These are phyloP conservation scores for Eunapius fragilis DNA, from an alignment of 37 sponge, comb jelly and placozoan genomes.

Conservation along the genomic window DNA sequence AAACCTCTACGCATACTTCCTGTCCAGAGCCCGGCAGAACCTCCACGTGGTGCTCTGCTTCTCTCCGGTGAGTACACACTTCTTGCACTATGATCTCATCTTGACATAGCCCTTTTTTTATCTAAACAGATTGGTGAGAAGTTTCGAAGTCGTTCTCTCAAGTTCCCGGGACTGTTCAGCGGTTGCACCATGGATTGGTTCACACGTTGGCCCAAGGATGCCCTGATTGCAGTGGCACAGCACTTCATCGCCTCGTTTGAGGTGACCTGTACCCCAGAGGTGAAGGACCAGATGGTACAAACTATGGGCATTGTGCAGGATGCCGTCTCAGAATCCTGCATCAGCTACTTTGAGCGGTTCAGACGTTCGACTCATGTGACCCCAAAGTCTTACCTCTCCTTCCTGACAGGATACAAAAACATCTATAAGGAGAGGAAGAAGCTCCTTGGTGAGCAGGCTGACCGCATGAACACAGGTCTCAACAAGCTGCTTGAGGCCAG, in stretches of 20 bases:
- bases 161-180: constrained; percentile 98
- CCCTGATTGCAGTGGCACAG: constrained; percentile 96
- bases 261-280: constrained; percentile 80
- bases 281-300: constrained; percentile 88
- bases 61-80: constrained; percentile 82
- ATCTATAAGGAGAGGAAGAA: constrained; percentile 89
- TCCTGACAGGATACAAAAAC: constrained; percentile 90
- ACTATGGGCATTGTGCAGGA: constrained; percentile 98
- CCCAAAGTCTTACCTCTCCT: constrained; percentile 98
- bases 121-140: constrained; percentile 91
- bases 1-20: constrained; percentile 97
- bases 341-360: constrained; percentile 93
- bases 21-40: constrained; percentile 92
- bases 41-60: constrained; percentile 99
- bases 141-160: constrained; percentile 94
- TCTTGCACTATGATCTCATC: neutral
- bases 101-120: neutral
- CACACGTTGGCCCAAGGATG: constrained; percentile 99
- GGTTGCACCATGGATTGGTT: constrained; percentile 99
- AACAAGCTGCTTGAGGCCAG: constrained; percentile 95
- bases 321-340: constrained; percentile 96
- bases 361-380: constrained; percentile 98
- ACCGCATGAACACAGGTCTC: constrained; percentile 95
- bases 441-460: constrained; percentile 79
- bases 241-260: constrained; percentile 89